phyloP scores from a whole-genome alignment of 2,797 vertebrate genomes.

The Cygnus olor region DNA sequence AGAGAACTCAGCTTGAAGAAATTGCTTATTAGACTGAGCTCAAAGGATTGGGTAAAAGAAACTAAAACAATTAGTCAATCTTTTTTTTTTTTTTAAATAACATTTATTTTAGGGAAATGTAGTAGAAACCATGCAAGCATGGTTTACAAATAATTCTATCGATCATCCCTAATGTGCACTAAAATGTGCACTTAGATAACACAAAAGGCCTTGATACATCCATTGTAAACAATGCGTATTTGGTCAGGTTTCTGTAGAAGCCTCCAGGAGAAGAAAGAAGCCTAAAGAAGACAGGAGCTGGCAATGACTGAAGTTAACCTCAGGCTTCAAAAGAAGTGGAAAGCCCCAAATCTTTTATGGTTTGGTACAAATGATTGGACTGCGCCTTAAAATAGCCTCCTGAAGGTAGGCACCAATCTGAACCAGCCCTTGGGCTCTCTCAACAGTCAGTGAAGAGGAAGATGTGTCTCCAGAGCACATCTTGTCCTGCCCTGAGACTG shows the following conservation, averaged over 20 bases:
- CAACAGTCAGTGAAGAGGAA: neutral
- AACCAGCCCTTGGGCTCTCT: neutral
- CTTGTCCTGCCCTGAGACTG: neutral
- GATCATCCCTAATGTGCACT: neutral
- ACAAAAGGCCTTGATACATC: neutral
- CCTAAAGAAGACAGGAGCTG: neutral
- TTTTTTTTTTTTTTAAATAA: neutral
- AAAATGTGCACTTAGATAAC: neutral
- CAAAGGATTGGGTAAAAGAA: neutral
- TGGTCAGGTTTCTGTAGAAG: neutral
- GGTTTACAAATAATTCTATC: neutral
- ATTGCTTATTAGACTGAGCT: neutral
- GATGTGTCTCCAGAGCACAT: neutral
- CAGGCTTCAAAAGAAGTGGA: neutral
- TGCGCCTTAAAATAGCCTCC: neutral
- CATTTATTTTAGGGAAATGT: neutral
- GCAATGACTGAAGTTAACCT: neutral
- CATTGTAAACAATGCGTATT: neutral
- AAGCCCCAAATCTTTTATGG: neutral
- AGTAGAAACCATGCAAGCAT: neutral
- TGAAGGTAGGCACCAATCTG: neutral
- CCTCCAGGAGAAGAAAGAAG: neutral
- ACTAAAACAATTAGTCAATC: neutral
- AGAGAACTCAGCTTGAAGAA: neutral
- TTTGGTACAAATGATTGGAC: neutral